phyloP scores from a whole-genome alignment of 2,797 vertebrate species.

The Leptodactylus fallax region DNA sequence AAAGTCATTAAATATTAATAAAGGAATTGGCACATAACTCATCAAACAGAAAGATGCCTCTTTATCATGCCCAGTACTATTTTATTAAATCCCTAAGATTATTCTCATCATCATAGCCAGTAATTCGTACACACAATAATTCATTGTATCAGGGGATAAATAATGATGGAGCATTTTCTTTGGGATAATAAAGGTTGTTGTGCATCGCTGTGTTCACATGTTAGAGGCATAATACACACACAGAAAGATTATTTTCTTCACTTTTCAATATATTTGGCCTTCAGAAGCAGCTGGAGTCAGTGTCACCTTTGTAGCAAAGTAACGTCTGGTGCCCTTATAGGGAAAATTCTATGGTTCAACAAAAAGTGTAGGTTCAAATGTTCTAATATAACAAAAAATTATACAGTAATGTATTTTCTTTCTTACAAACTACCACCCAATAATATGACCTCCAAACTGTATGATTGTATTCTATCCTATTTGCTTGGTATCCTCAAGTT shows the following conservation, averaged over 20 bases:
- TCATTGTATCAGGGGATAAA: slow-evolving; percentile 1
- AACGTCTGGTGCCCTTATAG: too few relatives aligned
- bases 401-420: too few relatives aligned
- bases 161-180: background rate
- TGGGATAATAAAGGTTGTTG: background rate
- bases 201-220: background rate
- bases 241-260: background rate
- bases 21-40: slow-evolving; percentile 3
- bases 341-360: too few relatives aligned
- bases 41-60: background rate
- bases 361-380: too few relatives aligned
- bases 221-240: background rate
- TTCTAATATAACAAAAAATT: too few relatives aligned
- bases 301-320: background rate
- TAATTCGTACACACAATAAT: background rate
- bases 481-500: background rate
- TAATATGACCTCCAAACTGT: too few relatives aligned
- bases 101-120: background rate
- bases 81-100: background rate
- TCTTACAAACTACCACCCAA: too few relatives aligned
- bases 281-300: background rate
- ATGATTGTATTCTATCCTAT: background rate
- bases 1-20: slow-evolving; percentile 8
- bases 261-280: background rate
- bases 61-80: background rate